Base-by-base conservation (phyloP, 2,113 vertebrate genomes). In the Pangasianodon hypophthalmus region DNA sequence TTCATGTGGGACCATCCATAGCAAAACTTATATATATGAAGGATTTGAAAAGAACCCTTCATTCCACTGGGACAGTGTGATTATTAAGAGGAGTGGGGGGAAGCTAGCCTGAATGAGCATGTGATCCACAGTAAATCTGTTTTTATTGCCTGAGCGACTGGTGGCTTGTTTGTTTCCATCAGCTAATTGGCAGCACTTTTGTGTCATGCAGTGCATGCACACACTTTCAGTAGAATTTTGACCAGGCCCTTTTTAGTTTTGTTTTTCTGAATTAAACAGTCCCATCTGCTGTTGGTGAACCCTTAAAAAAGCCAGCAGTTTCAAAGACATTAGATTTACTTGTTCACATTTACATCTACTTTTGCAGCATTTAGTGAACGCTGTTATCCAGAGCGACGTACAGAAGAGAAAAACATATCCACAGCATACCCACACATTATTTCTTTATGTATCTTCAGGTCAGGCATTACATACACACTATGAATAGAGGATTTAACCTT, bases 91-190 rank as follows among this genome's bases (percentile, higher is more conserved):
- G 18, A 73, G 16, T 41, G 37, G 4, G 5, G 5, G 32, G 71
- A 6, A n/a, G 64, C 67, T 16, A 69, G 14, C 21, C 16, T 73
- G 71, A 73, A 73, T 18, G 5, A 75, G 41, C 18, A 44, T 8
- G 16, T 5, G 3, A 75, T 44, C 37, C 19, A 75, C 46, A 44
- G 46, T 75, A 75, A 46, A 75, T 46, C 71, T 44, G 71, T 46
- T 75, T 75, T 75, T 44, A 75, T 46, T 75, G 71, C 41, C 41
- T 75, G 71, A 75, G 71, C 19, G 41, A 75, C 71, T 75, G 71
- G 71, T 75, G 71, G 19, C 37, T 75, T 75, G 71, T 75, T 75
- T 75, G 71, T 75, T 75, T 75, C 71, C 71, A 44, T 75, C 71
- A 75, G 71, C 21, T 75, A 75, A 75, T 75, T 75, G 41, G 37